Conservation (phyloP, 1,140 invertebrate genomes). For the Asbolus verrucosus region DNA sequence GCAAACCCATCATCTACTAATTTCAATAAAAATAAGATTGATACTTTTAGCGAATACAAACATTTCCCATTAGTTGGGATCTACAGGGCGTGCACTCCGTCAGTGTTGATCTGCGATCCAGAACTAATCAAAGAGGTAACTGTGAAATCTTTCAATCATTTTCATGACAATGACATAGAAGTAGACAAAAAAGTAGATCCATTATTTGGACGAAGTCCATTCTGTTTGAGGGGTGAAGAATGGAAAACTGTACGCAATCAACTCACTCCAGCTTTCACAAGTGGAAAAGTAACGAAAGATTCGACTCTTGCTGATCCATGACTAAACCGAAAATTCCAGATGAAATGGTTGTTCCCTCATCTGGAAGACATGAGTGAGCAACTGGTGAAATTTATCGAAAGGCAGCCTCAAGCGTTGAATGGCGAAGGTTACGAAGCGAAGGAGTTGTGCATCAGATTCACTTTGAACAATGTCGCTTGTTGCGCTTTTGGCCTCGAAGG, state of each 20-base stretch:
- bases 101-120: conserved; percentile 63
- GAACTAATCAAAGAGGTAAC: conserved; percentile 62
- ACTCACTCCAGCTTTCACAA: conserved; percentile 69
- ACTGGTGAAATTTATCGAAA: conserved; percentile 48
- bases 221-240: conserved; percentile 64
- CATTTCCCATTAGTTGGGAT: conserved; percentile 6
- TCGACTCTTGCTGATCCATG: conserved; percentile 13
- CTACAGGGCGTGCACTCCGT: not conserved
- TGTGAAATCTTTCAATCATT: conserved; percentile 60
- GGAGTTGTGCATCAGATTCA: conserved; percentile 50
- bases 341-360: conserved; percentile 59
- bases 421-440: conserved; percentile 46
- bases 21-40: no score
- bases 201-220: conserved; percentile 61
- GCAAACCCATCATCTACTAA: no score
- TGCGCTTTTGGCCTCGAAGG: conserved; percentile 56
- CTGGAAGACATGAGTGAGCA: conserved; percentile 44
- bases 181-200: conserved; percentile 48
- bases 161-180: conserved; percentile 58
- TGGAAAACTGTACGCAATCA: conserved; percentile 69
- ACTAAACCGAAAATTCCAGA: conserved; percentile 56
- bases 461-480: conserved; percentile 53
- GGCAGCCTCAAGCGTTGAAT: conserved; percentile 5
- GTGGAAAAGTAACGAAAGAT: conserved; percentile 59
- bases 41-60: conserved; percentile 19